Evolutionary conservation across 2,113 vertebrate species (phyloP).

Genomic region (Gavia stellata): DNA sequence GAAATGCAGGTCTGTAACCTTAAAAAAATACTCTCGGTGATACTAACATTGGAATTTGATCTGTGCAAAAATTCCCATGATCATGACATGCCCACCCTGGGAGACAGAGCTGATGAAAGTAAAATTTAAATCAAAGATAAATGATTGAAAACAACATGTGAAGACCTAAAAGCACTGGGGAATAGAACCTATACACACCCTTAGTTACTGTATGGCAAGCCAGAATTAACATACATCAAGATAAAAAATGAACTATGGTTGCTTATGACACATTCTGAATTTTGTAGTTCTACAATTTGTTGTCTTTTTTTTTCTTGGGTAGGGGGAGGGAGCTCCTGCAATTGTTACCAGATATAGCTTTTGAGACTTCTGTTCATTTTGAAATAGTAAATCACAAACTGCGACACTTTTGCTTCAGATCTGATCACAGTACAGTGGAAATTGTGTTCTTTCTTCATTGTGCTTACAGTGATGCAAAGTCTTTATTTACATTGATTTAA

Average conservation of each 20-base stretch:
- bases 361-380: neutral
- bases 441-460: neutral
- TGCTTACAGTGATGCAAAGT: neutral
- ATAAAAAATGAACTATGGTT: neutral
- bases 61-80: neutral
- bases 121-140: neutral
- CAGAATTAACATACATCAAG: neutral
- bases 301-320: neutral
- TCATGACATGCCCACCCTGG: neutral
- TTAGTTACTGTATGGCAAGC: neutral
- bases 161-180: neutral
- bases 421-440: neutral
- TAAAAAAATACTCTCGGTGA: neutral
- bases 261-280: neutral
- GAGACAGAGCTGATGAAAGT: neutral
- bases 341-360: neutral
- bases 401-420: neutral
- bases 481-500: neutral
- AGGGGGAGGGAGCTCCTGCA: neutral
- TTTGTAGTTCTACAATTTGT: neutral
- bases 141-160: neutral
- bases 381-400: neutral
- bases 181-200: neutral
- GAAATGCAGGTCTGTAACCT: neutral
- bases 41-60: neutral